Conservation (phyloP, 1,140 invertebrate genomes). For the Calosoma granatense region DNA sequence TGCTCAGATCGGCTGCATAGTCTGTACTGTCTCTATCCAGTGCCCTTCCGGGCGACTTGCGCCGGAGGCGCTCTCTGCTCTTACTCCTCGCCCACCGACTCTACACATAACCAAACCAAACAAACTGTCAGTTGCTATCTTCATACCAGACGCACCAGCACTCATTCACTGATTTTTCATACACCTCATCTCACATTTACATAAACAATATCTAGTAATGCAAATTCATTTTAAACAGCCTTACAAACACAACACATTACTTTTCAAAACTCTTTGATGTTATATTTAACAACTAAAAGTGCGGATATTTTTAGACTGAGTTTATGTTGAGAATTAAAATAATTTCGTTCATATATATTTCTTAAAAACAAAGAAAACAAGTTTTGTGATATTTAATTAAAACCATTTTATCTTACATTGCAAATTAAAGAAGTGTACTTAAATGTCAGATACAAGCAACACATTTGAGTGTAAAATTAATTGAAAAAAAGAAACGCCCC, state of each 20-base stretch:
- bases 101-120: constrained; percentile 27
- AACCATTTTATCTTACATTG: too few species aligned
- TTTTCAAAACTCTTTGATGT: too few species aligned
- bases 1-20: constrained; percentile 62
- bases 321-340: too few species aligned
- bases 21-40: constrained; percentile 52
- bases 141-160: not conserved
- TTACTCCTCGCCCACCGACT: constrained; percentile 51
- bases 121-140: not conserved
- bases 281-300: too few species aligned
- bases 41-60: constrained; percentile 35
- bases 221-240: not conserved
- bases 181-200: not conserved
- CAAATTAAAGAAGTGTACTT: too few species aligned
- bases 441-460: too few species aligned
- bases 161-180: not conserved
- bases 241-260: too few species aligned
- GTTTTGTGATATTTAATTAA: too few species aligned
- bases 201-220: not conserved
- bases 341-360: too few species aligned
- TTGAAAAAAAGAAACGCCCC: constrained; percentile 36
- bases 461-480: too few species aligned
- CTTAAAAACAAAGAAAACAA: too few species aligned
- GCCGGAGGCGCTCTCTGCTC: constrained; percentile 44
- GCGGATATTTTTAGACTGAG: too few species aligned